Conservation (phyloP, 2,113 vertebrate species). For the Chlorocebus sabaeus region DNA sequence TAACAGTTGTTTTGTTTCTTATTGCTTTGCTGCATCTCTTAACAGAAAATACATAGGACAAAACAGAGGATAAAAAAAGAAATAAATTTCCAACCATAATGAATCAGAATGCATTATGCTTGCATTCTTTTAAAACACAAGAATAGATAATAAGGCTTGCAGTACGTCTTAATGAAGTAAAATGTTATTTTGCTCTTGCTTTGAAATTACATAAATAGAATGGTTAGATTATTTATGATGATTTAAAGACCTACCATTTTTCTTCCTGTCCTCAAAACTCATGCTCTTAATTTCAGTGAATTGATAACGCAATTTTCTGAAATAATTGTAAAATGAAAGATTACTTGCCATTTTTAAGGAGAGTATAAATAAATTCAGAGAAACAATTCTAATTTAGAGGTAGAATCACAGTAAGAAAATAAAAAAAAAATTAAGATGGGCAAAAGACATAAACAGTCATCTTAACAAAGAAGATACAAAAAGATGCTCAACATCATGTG, state of each 20-base stretch:
- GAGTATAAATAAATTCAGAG: not conserved
- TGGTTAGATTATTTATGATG: not conserved
- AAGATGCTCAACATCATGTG: not conserved
- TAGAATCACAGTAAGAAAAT: not conserved
- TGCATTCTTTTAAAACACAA: slow-evolving; percentile 9
- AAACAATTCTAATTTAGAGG: not conserved
- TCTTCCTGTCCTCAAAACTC: not conserved
- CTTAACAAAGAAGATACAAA: not conserved
- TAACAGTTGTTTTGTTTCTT: not conserved
- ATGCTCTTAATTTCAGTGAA: not conserved
- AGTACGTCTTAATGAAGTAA: not conserved
- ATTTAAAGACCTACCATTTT: not conserved
- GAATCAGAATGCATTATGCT: not conserved
- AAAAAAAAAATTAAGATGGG: not conserved
- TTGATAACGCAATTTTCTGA: not conserved
- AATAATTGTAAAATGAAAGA: not conserved
- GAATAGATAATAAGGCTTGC: not conserved
- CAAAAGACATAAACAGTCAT: not conserved
- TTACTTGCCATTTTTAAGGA: not conserved
- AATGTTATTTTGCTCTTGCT: not conserved
- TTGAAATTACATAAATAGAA: not conserved
- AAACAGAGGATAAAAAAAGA: not conserved
- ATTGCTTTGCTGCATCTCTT: not conserved
- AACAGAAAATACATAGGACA: not conserved
- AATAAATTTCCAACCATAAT: not conserved